A percentile compares a stretch with the other conserved stretches of the same genome.
Evolutionary conservation across 1,140 invertebrate genomes (phyloP).

Genomic region (Drosophila nigromelanica): DNA sequence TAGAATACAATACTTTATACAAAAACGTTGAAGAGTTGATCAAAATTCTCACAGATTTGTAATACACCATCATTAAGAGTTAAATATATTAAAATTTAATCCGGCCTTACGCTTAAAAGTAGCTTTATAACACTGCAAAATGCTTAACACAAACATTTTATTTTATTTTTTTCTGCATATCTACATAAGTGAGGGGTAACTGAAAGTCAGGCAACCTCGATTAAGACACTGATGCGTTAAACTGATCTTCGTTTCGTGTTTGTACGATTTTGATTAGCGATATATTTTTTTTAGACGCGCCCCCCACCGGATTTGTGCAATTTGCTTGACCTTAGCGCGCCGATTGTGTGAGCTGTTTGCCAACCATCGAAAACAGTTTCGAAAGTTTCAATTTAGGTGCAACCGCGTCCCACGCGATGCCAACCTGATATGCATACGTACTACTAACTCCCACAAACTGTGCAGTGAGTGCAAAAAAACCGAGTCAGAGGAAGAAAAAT

Average conservation of each 20-base stretch:
- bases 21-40: too few species aligned
- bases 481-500: conserved; percentile 10
- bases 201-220: neutral
- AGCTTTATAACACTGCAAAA: too few species aligned
- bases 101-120: too few species aligned
- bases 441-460: neutral
- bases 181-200: neutral
- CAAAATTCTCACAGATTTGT: too few species aligned
- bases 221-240: conserved; percentile 3
- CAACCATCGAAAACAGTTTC: conserved; percentile 42
- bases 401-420: conserved; percentile 27
- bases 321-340: conserved; percentile 47
- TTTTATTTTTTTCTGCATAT: neutral
- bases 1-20: too few species aligned
- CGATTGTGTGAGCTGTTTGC: conserved; percentile 42
- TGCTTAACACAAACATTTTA: too few species aligned
- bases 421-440: conserved; percentile 38
- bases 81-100: neutral
- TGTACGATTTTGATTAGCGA: conserved; percentile 38
- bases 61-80: too few species aligned
- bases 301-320: conserved; percentile 51
- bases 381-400: conserved; percentile 44
- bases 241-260: conserved; percentile 27
- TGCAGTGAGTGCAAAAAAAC: conserved; percentile 5
- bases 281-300: conserved; percentile 43